Percentiles rank a stretch among this genome's conserved stretches.
These are phyloP conservation scores for Cephalopholis sonnerati DNA, from an alignment of 2,113 vertebrate genomes.

Conservation along the genomic window DNA sequence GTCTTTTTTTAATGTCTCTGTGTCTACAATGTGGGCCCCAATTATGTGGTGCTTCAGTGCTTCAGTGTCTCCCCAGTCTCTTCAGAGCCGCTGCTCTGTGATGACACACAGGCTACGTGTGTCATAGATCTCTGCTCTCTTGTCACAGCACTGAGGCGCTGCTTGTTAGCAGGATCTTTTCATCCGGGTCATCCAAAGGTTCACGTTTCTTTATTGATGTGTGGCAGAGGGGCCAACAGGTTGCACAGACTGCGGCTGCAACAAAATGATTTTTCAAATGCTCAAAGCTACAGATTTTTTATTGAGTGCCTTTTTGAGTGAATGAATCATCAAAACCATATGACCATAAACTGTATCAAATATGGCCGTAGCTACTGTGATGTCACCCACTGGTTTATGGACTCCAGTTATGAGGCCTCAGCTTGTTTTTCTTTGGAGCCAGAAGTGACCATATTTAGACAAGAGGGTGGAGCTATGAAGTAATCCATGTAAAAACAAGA, in stretches of 20 bases:
- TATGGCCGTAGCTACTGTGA: too few relatives aligned
- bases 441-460: too few relatives aligned
- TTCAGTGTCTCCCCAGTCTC: slow-evolving; percentile 4
- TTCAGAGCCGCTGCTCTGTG: slow-evolving; percentile 23
- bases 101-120: slow-evolving; percentile 33
- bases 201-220: slow-evolving; percentile 15
- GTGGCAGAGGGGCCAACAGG: background rate
- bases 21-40: slow-evolving; percentile 38
- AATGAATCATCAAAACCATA: background rate
- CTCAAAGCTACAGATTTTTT: background rate
- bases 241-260: background rate
- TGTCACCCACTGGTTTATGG: too few relatives aligned
- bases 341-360: too few relatives aligned
- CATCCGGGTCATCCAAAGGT: slow-evolving; percentile 13
- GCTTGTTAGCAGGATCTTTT: slow-evolving; percentile 60
- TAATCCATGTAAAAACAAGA: too few relatives aligned
- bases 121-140: slow-evolving; percentile 17
- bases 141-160: slow-evolving; percentile 39
- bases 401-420: too few relatives aligned
- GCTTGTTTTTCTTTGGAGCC: too few relatives aligned
- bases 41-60: slow-evolving; percentile 40
- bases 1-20: slow-evolving; percentile 12
- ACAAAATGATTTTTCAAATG: background rate
- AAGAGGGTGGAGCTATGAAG: too few relatives aligned
- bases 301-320: background rate